Conservation (phyloP, 2,888 invertebrate genomes). For the Drosophila mimetica region DNA sequence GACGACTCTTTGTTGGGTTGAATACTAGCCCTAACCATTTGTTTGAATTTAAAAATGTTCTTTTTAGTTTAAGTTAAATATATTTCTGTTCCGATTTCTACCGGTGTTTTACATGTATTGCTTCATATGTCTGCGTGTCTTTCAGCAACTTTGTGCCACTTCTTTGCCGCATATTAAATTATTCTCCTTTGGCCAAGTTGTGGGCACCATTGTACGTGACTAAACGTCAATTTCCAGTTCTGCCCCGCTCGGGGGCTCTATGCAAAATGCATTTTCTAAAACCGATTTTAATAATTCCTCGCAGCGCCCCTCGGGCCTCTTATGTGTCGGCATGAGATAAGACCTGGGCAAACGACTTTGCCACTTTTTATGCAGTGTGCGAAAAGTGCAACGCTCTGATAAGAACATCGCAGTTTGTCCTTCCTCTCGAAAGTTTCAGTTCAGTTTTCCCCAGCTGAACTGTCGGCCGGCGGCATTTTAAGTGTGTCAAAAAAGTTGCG, state of each 20-base stretch:
- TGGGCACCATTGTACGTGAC: conserved; percentile 69
- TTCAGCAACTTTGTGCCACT: conserved; percentile 69
- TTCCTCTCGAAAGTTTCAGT: conserved; percentile 39
- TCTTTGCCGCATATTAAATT: conserved; percentile 76
- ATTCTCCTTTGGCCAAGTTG: conserved; percentile 60
- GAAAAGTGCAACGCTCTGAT: conserved; percentile 76
- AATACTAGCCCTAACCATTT: too few species aligned
- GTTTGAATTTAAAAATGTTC: too few species aligned
- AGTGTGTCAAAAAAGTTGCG: conserved; percentile 74
- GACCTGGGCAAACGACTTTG: conserved; percentile 34
- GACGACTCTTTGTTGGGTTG: too few species aligned
- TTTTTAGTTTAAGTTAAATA: too few species aligned
- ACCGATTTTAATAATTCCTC: conserved; percentile 72
- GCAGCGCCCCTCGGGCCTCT: conserved; percentile 45
- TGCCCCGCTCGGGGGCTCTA: not conserved
- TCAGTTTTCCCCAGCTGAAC: conserved; percentile 30
- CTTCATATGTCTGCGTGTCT: conserved; percentile 26
- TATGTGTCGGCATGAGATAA: conserved; percentile 63
- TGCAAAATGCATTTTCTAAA: conserved; percentile 67
- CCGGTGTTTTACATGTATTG: conserved; percentile 3
- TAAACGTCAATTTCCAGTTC: conserved; percentile 72
- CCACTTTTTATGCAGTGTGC: conserved; percentile 45
- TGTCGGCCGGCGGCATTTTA: conserved; percentile 57
- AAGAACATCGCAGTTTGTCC: conserved; percentile 50
- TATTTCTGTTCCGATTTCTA: too few species aligned